These are phyloP conservation scores for Cervus canadensis DNA, from an alignment of 2,113 vertebrate genomes.

Conservation along the genomic window DNA sequence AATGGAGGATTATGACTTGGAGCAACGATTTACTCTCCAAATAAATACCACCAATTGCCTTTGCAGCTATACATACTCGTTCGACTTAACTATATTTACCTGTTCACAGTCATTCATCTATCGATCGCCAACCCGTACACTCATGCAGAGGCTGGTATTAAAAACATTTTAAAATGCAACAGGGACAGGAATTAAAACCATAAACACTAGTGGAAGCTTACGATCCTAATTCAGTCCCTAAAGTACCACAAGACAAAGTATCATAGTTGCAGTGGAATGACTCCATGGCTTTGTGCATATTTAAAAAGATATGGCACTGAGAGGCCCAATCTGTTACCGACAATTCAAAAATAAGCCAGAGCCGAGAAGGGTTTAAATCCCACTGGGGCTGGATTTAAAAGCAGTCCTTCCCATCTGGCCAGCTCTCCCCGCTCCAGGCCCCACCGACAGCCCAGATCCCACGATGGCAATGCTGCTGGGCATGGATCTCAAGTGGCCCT, in stretches of 20 bases:
- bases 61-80: constrained; percentile 34
- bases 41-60: constrained; percentile 73
- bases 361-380: constrained; percentile 18
- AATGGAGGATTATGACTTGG: constrained; percentile 74
- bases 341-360: constrained; percentile 58
- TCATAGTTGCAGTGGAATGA: constrained; percentile 44
- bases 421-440: background rate
- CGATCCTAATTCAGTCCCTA: background rate
- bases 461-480: background rate
- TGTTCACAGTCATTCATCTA: constrained; percentile 55
- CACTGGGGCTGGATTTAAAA: constrained; percentile 8
- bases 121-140: background rate
- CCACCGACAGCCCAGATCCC: background rate
- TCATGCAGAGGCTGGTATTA: background rate
- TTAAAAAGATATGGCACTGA: constrained; percentile 55
- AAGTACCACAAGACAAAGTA: constrained; percentile 58
- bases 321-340: constrained; percentile 62
- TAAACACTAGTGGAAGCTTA: background rate
- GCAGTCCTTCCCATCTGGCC: constrained; percentile 50
- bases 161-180: constrained; percentile 54
- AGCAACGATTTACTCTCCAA: constrained; percentile 67
- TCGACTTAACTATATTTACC: constrained; percentile 62
- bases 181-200: constrained; percentile 43
- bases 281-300: constrained; percentile 50
- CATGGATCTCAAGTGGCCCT: background rate